Conservation (phyloP, 2,888 invertebrate genomes). For the Mylabris sibirica region DNA sequence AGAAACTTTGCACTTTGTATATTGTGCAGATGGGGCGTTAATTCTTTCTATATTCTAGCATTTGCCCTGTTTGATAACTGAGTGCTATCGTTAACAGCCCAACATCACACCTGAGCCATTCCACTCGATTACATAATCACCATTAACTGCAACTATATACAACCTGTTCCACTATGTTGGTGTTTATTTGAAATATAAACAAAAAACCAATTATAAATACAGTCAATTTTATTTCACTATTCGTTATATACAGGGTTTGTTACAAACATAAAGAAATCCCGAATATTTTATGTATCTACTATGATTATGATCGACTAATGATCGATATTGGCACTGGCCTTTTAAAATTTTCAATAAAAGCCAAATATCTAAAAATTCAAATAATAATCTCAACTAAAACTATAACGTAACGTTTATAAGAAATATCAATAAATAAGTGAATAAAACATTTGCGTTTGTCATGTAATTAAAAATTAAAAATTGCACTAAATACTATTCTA, state of each 20-base stretch:
- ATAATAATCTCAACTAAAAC: constrained; percentile 39
- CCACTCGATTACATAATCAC: constrained; percentile 33
- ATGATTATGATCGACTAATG: constrained; percentile 38
- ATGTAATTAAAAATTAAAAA: constrained; percentile 33
- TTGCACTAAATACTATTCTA: constrained; percentile 47
- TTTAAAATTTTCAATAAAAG: constrained; percentile 33
- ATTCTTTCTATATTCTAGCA: constrained; percentile 41
- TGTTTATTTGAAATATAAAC: constrained; percentile 20
- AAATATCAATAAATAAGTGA: constrained; percentile 40
- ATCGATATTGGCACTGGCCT: constrained; percentile 51
- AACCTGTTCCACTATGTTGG: neutral
- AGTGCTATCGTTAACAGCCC: constrained; percentile 33
- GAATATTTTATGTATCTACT: constrained; percentile 36
- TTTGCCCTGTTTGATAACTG: constrained; percentile 37
- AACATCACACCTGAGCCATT: constrained; percentile 32
- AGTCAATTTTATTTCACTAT: constrained; percentile 54
- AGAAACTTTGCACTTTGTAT: constrained; percentile 58
- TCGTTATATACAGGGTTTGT: constrained; percentile 55
- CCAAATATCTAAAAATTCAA: constrained; percentile 37
- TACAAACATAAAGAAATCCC: constrained; percentile 52
- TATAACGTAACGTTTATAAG: constrained; percentile 38
- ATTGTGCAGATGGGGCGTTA: constrained; percentile 43
- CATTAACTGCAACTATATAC: constrained; percentile 8
- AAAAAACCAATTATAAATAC: constrained; percentile 50
- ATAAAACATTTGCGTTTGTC: constrained; percentile 34